These are phyloP conservation scores for Ephialtes manifestator DNA, from an alignment of 2,888 invertebrate genomes.

Conservation along the genomic window DNA sequence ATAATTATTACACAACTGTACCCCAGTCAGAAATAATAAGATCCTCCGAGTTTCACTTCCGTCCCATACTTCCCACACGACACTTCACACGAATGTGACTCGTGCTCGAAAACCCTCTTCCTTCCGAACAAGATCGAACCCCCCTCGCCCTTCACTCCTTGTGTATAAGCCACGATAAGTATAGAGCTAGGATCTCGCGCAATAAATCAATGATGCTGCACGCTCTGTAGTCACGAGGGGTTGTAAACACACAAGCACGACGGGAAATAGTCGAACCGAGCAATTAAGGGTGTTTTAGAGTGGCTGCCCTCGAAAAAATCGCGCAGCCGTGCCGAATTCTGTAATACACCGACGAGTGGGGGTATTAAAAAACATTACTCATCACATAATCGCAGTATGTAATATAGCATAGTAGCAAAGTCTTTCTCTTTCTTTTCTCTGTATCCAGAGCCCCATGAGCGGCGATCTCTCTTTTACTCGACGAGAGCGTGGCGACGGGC, in stretches of 20 bases:
- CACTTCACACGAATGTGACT: constrained; percentile 44
- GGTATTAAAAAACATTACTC: constrained; percentile 86
- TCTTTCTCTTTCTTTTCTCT: constrained; percentile 64
- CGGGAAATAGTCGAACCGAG: constrained; percentile 76
- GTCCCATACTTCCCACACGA: constrained; percentile 25
- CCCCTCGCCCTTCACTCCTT: constrained; percentile 15
- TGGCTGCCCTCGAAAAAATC: constrained; percentile 79
- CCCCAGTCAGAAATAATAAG: not conserved
- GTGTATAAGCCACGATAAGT: constrained; percentile 41
- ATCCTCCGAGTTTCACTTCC: constrained; percentile 17
- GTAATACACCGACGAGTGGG: constrained; percentile 68
- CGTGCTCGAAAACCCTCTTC: constrained; percentile 50
- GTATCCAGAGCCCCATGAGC: constrained; percentile 9
- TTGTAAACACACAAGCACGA: constrained; percentile 74
- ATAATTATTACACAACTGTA: not conserved
- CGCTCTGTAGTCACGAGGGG: constrained; percentile 69
- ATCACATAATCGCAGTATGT: constrained; percentile 84
- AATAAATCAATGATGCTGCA: constrained; percentile 80
- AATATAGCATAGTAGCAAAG: constrained; percentile 67
- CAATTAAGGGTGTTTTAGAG: constrained; percentile 86
- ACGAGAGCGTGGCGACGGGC: constrained; percentile 4
- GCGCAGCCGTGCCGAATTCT: constrained; percentile 63
- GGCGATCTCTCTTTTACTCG: constrained; percentile 55
- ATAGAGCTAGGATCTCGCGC: constrained; percentile 65
- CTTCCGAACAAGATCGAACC: constrained; percentile 74